Percentiles rank a stretch among this genome's conserved stretches.
phyloP scores from a whole-genome alignment of 92 coral and sea anemone species.

The Meandrina meandrites region DNA sequence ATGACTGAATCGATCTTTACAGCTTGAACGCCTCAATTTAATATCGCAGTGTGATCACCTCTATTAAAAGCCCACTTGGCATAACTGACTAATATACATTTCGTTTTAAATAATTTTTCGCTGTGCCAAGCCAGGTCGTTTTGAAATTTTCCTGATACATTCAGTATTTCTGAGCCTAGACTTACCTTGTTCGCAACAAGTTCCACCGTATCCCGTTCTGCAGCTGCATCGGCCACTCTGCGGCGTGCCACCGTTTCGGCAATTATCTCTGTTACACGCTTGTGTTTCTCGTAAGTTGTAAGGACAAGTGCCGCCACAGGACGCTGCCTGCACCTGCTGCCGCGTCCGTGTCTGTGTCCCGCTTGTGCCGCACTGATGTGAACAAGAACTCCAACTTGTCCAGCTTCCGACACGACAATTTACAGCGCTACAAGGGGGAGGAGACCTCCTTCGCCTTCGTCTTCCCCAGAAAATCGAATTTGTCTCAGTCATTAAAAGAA shows the following conservation, averaged over 20 bases:
- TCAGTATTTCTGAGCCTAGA: neutral
- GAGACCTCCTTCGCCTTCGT: conserved; percentile 57
- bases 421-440: conserved; percentile 51
- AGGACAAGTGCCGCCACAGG: conserved; percentile 69
- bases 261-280: conserved; percentile 62
- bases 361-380: conserved; percentile 68
- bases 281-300: conserved; percentile 55
- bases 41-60: neutral
- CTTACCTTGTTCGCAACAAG: conserved; percentile 76
- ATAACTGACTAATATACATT: neutral
- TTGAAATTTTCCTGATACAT: neutral
- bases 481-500: conserved; percentile 19
- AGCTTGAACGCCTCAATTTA: neutral
- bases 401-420: conserved; percentile 72
- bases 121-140: neutral
- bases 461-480: conserved; percentile 42
- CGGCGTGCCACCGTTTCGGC: conserved; percentile 70
- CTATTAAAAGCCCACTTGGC: neutral
- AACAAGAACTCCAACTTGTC: conserved; percentile 70
- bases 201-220: conserved; percentile 64
- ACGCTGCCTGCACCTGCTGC: conserved; percentile 25
- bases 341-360: conserved; percentile 70
- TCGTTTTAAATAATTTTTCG: neutral
- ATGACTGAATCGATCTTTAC: neutral
- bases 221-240: conserved; percentile 52